These are phyloP conservation scores for Chascanopsetta lugubris DNA, from an alignment of 2,113 vertebrate species.

Conservation along the genomic window DNA sequence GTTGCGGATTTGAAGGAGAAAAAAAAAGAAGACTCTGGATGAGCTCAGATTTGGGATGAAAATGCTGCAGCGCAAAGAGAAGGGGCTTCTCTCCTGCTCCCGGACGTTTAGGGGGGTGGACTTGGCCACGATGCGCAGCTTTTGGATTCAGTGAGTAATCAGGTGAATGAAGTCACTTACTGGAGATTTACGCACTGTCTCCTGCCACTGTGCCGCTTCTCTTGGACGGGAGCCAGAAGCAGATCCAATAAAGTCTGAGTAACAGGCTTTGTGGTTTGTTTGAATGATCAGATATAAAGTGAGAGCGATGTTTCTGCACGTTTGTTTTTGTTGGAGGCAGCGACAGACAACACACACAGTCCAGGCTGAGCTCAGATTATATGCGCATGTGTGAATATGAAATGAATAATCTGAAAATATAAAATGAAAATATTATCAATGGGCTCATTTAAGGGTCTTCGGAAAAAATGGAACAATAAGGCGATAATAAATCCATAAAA, in stretches of 20 bases:
- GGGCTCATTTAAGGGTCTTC: too few species aligned
- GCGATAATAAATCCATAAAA: too few species aligned
- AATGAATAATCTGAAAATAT: neutral
- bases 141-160: slow-evolving; percentile 2
- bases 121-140: neutral
- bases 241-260: neutral
- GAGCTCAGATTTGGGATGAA: neutral
- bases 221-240: slow-evolving; percentile 2
- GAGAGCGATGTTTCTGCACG: neutral
- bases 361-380: too few species aligned
- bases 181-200: slow-evolving; percentile 9
- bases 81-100: neutral
- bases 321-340: too few species aligned
- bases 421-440: slow-evolving; percentile 10
- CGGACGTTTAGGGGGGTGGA: neutral
- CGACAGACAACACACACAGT: too few species aligned
- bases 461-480: too few species aligned
- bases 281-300: neutral
- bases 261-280: neutral
- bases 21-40: neutral
- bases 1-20: neutral
- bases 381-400: too few species aligned
- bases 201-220: neutral
- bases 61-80: slow-evolving; percentile 1
- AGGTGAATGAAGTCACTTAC: slow-evolving; percentile 1